Base-by-base conservation (phyloP, 2,113 vertebrate genomes). In the Podocnemis expansa region DNA sequence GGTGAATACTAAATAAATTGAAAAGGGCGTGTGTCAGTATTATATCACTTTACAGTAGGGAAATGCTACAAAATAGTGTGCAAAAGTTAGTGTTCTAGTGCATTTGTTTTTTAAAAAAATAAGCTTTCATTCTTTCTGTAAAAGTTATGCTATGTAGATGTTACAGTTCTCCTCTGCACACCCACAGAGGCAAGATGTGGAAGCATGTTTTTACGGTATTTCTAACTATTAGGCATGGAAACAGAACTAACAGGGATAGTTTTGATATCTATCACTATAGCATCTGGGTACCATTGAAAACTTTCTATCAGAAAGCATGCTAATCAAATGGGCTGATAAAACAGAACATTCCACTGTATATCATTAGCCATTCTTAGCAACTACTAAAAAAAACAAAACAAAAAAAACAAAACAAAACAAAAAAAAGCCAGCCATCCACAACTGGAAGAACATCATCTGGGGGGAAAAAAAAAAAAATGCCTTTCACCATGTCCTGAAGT, bases 1-100 rank as follows among this genome's bases (percentile, higher is more conserved):
- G 25, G 55, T 87, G 86, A 87, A 58, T 10, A 45, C 83, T 79
- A 94, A 93, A 96, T 80, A 2, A 86, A 91, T 84, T 51, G 88
- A 31, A 75, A 95, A 67, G 91, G 88, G 92, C 90, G 88, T 94
- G 82, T 85, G 92, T 78, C 89, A 91, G 51, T 56, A 22, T 52
- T 87, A 80, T 86, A 45, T 24, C 79, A 80, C 79, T 90, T 82
- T 91, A 92, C 86, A 63, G 79, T 95, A 85, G 67, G 49, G 90
- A 82, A 79, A 60, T 85, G 54, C 70, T 84, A 79, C 38, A 89
- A 95, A 94, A 82, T 54, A 82, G 78, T 80, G 16, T 4, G 3
- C 19, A 55, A 93, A 6, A 38, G 24, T 85, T 34, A 76, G 49
- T 11, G 51, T 85, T 92, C 92, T 45, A 10, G 21, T 91, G 34